Conservation (phyloP, 2,113 vertebrate genomes). For the Balaenoptera acutorostrata region DNA sequence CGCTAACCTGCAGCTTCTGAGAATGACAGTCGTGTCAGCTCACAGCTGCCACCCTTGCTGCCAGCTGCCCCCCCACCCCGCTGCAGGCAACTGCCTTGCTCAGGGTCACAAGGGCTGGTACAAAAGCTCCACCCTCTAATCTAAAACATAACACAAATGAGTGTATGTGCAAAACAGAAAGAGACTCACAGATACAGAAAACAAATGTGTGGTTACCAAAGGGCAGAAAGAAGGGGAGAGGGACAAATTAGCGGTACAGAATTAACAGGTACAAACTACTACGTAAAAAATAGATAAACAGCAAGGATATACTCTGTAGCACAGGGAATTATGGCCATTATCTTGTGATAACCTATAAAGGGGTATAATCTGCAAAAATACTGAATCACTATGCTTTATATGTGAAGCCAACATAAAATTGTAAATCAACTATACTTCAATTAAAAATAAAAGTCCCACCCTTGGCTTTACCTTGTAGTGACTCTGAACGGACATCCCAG, state of each 20-base stretch:
- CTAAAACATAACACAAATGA: neutral
- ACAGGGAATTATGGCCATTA: neutral
- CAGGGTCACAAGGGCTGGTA: no score
- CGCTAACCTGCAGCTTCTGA: neutral
- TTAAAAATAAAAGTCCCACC: neutral
- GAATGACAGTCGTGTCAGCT: neutral
- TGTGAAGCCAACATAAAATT: neutral
- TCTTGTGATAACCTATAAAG: neutral
- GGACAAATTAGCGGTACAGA: neutral
- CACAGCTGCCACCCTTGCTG: neutral
- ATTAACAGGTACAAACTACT: neutral
- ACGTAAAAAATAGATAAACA: neutral
- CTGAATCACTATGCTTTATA: neutral
- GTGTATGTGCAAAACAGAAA: neutral
- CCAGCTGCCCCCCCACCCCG: neutral
- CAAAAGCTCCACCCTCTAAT: neutral
- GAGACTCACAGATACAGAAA: neutral
- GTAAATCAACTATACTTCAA: no score
- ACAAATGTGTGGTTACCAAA: neutral
- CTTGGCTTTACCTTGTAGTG: neutral
- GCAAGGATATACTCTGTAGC: neutral
- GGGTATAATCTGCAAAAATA: neutral
- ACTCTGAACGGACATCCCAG: neutral
- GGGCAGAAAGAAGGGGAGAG: neutral
- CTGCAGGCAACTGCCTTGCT: neutral